Evolutionary conservation across 1,140 invertebrate genomes (phyloP).

Genomic region (Pseudomyrmex sp.): DNA sequence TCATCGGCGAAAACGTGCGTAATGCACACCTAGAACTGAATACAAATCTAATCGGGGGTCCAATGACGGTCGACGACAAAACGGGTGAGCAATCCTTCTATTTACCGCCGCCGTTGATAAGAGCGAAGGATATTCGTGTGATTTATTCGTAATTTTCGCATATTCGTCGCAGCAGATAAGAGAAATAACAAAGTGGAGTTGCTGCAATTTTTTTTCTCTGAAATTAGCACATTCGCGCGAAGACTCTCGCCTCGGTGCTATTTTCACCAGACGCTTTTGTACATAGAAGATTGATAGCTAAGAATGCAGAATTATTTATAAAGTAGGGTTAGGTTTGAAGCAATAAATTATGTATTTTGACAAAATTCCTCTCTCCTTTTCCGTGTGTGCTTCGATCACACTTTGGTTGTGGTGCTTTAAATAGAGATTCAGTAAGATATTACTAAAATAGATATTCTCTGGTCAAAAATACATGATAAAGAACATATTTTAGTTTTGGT

Average conservation of each 20-base stretch:
- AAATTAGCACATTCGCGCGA: slow-evolving; percentile 33
- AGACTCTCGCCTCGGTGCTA: slow-evolving; percentile 17
- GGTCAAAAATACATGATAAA: too few species aligned
- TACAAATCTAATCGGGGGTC: slow-evolving; percentile 15
- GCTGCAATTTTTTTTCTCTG: slow-evolving; percentile 34
- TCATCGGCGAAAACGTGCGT: slow-evolving; percentile 26
- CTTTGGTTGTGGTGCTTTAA: too few species aligned
- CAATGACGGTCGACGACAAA: slow-evolving; percentile 41
- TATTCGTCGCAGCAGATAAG: background rate
- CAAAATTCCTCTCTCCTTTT: too few species aligned
- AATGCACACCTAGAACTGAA: slow-evolving; percentile 20
- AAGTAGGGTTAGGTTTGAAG: background rate
- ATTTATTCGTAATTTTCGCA: background rate
- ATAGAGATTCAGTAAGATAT: too few species aligned
- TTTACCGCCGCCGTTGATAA: background rate
- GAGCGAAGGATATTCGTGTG: background rate
- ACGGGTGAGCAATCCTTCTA: slow-evolving; percentile 21
- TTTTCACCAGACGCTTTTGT: background rate
- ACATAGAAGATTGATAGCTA: background rate
- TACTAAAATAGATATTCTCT: too few species aligned
- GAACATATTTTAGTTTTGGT: too few species aligned
- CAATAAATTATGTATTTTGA: background rate
- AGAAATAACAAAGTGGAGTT: slow-evolving; percentile 13
- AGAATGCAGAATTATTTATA: background rate
- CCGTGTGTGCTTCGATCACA: too few species aligned